phyloP scores from a whole-genome alignment of 1,140 invertebrate genomes.

The Bradynema listronoti region DNA sequence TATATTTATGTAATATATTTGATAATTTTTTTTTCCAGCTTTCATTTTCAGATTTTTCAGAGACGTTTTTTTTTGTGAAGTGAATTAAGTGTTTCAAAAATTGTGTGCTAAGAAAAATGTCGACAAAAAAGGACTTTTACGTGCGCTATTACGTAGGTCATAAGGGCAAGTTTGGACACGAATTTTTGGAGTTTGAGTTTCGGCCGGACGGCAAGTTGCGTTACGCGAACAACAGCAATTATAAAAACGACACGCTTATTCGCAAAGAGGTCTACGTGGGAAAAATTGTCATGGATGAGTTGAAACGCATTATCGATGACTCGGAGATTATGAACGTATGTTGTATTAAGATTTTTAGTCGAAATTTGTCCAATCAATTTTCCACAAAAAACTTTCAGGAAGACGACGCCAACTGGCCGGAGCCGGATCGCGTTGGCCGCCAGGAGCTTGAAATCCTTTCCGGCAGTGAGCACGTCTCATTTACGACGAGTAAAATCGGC shows the following conservation, averaged over 20 bases:
- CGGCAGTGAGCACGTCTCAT: slow-evolving; percentile 98
- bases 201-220: slow-evolving; percentile 89
- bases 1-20: background rate
- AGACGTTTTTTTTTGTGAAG: background rate
- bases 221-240: slow-evolving; percentile 99
- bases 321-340: slow-evolving; percentile 83
- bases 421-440: slow-evolving; percentile 87
- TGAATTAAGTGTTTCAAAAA: background rate
- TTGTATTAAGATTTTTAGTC: slow-evolving; percentile 1
- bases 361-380: slow-evolving; percentile 1
- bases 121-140: slow-evolving; percentile 68
- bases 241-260: slow-evolving; percentile 99
- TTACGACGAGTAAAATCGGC: slow-evolving; percentile 93
- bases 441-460: slow-evolving; percentile 98
- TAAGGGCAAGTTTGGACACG: slow-evolving; percentile 94
- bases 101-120: background rate
- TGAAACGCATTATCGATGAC: slow-evolving; percentile 94
- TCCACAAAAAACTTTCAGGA: slow-evolving; percentile 65
- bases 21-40: background rate
- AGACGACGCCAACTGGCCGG: slow-evolving; percentile 93
- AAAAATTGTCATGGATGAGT: slow-evolving; percentile 90
- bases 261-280: slow-evolving; percentile 95
- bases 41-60: background rate
- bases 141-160: slow-evolving; percentile 97
- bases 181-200: slow-evolving; percentile 98